Evolutionary conservation across 1,140 invertebrate species (phyloP).

Genomic region (Meteorus sp.): DNA sequence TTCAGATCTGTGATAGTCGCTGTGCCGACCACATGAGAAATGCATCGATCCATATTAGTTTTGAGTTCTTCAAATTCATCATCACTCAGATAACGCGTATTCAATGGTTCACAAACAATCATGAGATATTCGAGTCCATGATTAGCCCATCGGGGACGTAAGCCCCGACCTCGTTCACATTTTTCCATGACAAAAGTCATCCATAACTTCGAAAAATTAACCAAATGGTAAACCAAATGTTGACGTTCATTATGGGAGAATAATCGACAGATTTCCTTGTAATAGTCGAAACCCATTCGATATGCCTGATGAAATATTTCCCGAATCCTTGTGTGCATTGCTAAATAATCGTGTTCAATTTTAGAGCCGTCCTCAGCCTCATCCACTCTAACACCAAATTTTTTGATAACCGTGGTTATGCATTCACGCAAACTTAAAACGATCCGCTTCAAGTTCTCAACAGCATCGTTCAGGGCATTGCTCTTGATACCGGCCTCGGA

Average conservation of each 20-base stretch:
- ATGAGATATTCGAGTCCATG: slow-evolving; percentile 85
- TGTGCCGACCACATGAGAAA: slow-evolving; percentile 78
- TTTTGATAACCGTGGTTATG: slow-evolving; percentile 64
- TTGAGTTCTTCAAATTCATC: slow-evolving; percentile 79
- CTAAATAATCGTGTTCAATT: slow-evolving; percentile 45
- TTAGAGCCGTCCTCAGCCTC: slow-evolving; percentile 43
- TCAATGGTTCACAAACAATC: slow-evolving; percentile 77
- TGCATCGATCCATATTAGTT: slow-evolving; percentile 71
- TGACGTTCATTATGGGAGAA: slow-evolving; percentile 56
- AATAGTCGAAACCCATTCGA: slow-evolving; percentile 88
- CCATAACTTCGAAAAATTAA: slow-evolving; percentile 82
- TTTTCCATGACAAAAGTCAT: slow-evolving; percentile 82
- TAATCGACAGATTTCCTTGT: slow-evolving; percentile 76
- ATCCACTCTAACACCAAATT: slow-evolving; percentile 62
- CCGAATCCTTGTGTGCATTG: slow-evolving; percentile 66
- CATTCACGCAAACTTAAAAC: slow-evolving; percentile 66
- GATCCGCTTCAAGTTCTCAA: slow-evolving; percentile 66
- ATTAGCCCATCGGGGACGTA: slow-evolving; percentile 81
- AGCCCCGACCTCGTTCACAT: slow-evolving; percentile 81
- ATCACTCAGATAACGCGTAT: slow-evolving; percentile 74
- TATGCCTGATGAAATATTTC: slow-evolving; percentile 86
- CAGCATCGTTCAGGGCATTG: slow-evolving; percentile 63
- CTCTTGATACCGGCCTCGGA: slow-evolving; percentile 50
- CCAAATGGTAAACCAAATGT: slow-evolving; percentile 59
- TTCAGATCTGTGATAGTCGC: slow-evolving; percentile 54